Evolutionary conservation across 1,140 invertebrate genomes (phyloP).

Genomic region (Apis laboriosa): DNA sequence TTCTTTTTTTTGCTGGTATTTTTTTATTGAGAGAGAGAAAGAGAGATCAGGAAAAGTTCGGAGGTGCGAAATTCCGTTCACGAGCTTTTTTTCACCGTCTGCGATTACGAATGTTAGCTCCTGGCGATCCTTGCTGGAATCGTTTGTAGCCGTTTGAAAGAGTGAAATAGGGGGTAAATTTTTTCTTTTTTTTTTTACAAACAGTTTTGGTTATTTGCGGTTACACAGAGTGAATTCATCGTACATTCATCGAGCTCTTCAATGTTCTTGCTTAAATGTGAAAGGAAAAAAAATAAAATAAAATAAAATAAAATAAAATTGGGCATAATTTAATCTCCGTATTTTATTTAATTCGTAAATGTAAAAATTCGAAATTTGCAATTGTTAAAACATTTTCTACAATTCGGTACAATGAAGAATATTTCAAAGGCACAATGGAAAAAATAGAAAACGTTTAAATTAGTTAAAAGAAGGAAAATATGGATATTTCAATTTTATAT

Average conservation of each 20-base stretch:
- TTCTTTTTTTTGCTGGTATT: too few relatives aligned
- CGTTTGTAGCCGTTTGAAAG: not conserved
- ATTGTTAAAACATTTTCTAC: not conserved
- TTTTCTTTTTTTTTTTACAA: not conserved
- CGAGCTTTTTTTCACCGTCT: not conserved
- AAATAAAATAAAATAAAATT: not conserved
- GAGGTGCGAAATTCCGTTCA: constrained; percentile 6
- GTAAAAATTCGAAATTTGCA: not conserved
- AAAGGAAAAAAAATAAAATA: not conserved
- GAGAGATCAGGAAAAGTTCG: not conserved
- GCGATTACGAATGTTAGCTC: not conserved
- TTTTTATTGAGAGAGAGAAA: not conserved
- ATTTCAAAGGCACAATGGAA: too few relatives aligned
- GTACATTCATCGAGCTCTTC: not conserved
- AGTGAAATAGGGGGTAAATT: not conserved
- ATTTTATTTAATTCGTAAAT: not conserved
- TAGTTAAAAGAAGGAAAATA: too few relatives aligned
- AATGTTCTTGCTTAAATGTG: not conserved
- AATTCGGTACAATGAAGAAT: too few relatives aligned
- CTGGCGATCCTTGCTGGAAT: not conserved
- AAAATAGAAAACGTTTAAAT: too few relatives aligned
- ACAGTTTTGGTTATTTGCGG: not conserved
- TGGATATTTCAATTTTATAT: too few relatives aligned
- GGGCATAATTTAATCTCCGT: not conserved
- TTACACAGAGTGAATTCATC: not conserved